Evolutionary conservation across 2,888 invertebrate genomes (phyloP).

Genomic region (Lasioglossum figueresi): DNA sequence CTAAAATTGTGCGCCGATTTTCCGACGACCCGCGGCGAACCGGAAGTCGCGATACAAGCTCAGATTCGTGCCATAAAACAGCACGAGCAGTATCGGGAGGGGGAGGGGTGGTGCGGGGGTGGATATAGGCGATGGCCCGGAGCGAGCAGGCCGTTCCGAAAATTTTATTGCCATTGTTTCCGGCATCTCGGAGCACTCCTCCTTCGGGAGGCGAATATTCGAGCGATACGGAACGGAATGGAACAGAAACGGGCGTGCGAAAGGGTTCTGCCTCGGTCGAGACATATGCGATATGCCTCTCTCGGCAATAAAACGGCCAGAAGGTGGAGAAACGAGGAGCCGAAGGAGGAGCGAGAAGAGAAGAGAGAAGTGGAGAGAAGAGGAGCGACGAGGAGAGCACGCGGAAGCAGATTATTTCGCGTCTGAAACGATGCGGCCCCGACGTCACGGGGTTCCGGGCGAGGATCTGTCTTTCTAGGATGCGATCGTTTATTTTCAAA

Average conservation of each 20-base stretch:
- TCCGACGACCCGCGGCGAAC: not conserved
- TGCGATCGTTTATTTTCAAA: conserved; percentile 50
- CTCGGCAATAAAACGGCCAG: conserved; percentile 48
- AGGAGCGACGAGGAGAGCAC: not conserved
- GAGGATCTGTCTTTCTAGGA: conserved; percentile 26
- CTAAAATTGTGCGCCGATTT: conserved; percentile 17
- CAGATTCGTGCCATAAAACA: conserved; percentile 53
- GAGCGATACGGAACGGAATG: conserved; percentile 38
- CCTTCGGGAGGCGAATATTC: conserved; percentile 46
- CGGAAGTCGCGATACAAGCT: conserved; percentile 50
- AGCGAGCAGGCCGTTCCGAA: conserved; percentile 54
- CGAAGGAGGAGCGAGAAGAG: not conserved
- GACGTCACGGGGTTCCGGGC: conserved; percentile 27
- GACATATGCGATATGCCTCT: conserved; percentile 39
- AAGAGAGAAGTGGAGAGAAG: too few species aligned
- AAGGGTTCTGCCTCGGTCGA: conserved; percentile 24
- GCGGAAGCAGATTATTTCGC: conserved; percentile 57
- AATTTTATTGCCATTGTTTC: conserved; percentile 66
- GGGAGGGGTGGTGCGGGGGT: not conserved
- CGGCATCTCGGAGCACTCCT: conserved; percentile 41
- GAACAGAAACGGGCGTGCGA: conserved; percentile 23
- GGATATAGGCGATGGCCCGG: conserved; percentile 22
- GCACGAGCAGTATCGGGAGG: not conserved
- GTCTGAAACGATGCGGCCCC: conserved; percentile 48
- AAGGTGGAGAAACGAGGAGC: not conserved